Conservation (phyloP, 2,888 invertebrate genomes). For the Dicranocentrus wangi region DNA sequence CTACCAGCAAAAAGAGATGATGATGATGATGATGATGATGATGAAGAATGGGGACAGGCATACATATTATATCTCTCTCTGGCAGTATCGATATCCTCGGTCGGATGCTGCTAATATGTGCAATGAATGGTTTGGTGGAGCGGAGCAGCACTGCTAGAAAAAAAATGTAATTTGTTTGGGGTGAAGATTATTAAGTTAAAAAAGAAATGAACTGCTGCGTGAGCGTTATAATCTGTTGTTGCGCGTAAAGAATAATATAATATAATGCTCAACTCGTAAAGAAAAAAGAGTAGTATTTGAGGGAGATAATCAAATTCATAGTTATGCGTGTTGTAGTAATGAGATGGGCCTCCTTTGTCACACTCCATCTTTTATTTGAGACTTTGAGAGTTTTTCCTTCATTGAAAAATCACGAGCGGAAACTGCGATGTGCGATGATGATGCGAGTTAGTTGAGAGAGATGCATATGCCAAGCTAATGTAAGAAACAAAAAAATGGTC, state of each 20-base stretch:
- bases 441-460: too few relatives aligned
- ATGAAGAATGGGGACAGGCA: not conserved
- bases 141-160: too few relatives aligned
- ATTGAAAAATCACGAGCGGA: not conserved
- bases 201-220: too few relatives aligned
- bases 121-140: too few relatives aligned
- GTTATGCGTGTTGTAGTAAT: not conserved
- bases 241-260: too few relatives aligned
- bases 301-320: not conserved
- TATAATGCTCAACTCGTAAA: too few relatives aligned
- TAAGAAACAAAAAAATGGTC: too few relatives aligned
- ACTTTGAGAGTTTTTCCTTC: not conserved
- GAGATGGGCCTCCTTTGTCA: constrained; percentile 25
- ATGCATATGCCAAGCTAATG: too few relatives aligned
- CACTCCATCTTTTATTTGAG: not conserved
- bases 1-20: not conserved
- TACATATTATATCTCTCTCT: not conserved
- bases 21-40: not conserved
- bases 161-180: not conserved
- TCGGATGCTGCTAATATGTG: too few relatives aligned
- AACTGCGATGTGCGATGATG: not conserved
- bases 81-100: too few relatives aligned
- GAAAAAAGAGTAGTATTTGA: too few relatives aligned
- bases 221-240: too few relatives aligned
- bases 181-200: not conserved